phyloP scores from a whole-genome alignment of 2,797 vertebrate genomes.

The Delichon dasypus region DNA sequence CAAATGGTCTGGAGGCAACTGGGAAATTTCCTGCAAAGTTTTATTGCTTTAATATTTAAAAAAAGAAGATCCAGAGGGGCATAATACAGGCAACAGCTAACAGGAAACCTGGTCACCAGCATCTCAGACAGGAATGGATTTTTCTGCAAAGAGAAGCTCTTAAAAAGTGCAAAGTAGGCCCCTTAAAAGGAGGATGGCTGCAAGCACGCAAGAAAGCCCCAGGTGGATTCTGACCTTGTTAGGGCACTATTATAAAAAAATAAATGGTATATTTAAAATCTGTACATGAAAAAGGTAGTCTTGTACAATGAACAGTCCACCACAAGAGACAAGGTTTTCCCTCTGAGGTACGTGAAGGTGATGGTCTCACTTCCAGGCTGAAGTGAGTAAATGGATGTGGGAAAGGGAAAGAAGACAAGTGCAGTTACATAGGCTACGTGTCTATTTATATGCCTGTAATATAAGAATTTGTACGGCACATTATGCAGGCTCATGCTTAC shows the following conservation, averaged over 20 bases:
- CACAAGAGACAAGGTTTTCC: background rate
- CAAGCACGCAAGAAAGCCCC: background rate
- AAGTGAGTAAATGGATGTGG: background rate
- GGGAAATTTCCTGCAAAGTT: background rate
- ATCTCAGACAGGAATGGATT: background rate
- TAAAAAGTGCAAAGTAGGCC: background rate
- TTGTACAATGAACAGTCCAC: background rate
- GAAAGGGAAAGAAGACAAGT: background rate
- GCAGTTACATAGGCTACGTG: background rate
- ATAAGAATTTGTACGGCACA: accelerated
- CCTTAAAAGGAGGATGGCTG: background rate
- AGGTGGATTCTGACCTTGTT: background rate
- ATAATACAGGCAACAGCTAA: background rate
- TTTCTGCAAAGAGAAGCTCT: background rate
- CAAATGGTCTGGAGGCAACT: background rate
- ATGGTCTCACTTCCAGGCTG: background rate
- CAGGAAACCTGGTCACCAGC: background rate
- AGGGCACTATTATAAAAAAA: background rate
- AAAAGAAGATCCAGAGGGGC: background rate
- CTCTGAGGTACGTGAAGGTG: background rate
- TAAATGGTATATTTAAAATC: background rate
- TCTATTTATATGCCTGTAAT: background rate
- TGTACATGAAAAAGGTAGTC: background rate
- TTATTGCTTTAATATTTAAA: background rate
- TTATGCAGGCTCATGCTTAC: background rate